Evolutionary conservation across 1,140 invertebrate genomes (phyloP).

Genomic region (Drosophila hydei): DNA sequence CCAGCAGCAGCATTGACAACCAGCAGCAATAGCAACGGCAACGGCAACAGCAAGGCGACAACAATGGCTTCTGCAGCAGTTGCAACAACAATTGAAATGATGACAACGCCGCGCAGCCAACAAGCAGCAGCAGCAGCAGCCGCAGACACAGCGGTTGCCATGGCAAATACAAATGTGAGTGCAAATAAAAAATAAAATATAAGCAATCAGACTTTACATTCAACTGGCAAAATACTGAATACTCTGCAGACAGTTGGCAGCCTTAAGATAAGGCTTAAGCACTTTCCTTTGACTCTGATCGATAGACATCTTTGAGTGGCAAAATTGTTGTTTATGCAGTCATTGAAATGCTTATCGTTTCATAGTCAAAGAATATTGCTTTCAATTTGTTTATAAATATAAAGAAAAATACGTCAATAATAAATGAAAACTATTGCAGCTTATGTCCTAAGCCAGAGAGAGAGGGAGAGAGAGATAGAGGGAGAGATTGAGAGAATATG

Average conservation of each 20-base stretch:
- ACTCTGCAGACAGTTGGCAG: not conserved
- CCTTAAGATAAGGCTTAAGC: not conserved
- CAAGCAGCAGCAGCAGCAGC: constrained; percentile 13
- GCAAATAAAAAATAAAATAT: constrained; percentile 7
- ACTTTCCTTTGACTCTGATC: not conserved
- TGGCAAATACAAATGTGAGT: constrained; percentile 59
- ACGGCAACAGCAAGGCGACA: constrained; percentile 19
- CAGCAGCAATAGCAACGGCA: constrained; percentile 33
- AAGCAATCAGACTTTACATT: not conserved
- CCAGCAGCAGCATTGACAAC: constrained; percentile 50
- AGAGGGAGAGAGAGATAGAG: no score
- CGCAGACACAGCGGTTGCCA: constrained; percentile 37
- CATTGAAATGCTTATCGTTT: not conserved
- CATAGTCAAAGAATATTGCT: no score
- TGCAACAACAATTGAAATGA: constrained; percentile 52
- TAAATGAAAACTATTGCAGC: no score
- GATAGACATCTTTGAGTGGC: not conserved
- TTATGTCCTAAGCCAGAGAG: no score
- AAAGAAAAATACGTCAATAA: no score
- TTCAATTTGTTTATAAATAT: no score
- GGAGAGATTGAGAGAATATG: no score
- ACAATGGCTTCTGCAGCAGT: constrained; percentile 22
- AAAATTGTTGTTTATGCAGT: not conserved
- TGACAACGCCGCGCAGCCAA: constrained; percentile 55
- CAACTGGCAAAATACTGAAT: constrained; percentile 3